Conservation (phyloP, 2,113 vertebrate species). For the Alosa alosa region DNA sequence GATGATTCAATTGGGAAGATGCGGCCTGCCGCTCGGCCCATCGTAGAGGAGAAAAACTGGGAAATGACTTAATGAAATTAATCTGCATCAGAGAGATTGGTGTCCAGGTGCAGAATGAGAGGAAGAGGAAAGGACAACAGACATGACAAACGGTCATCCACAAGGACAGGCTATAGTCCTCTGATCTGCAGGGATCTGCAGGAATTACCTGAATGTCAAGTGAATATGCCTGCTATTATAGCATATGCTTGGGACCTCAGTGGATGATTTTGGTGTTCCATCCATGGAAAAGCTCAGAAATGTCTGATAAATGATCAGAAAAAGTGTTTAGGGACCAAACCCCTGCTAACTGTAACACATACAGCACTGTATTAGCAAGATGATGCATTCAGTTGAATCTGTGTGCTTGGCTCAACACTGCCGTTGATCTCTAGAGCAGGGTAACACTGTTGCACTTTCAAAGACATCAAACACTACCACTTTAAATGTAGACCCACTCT, state of each 20-base stretch:
- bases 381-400: neutral
- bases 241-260: neutral
- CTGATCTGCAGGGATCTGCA: too few relatives aligned
- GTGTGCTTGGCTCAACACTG: neutral
- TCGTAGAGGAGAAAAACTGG: neutral
- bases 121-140: neutral
- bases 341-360: neutral
- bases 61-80: slow-evolving; percentile 7
- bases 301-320: neutral
- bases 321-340: neutral
- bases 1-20: neutral
- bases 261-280: neutral
- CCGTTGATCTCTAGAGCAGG: neutral
- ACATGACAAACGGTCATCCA: neutral
- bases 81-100: neutral
- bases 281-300: neutral
- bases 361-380: neutral
- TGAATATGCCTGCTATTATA: neutral
- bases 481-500: neutral
- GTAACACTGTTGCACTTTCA: neutral
- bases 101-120: neutral
- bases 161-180: neutral
- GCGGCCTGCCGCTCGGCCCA: neutral
- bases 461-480: neutral
- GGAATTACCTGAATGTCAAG: too few relatives aligned